Percentiles rank a stretch among this genome's conserved stretches.
These are phyloP conservation scores for Myocastor coypus DNA, from an alignment of 2,113 vertebrate species.

Conservation along the genomic window DNA sequence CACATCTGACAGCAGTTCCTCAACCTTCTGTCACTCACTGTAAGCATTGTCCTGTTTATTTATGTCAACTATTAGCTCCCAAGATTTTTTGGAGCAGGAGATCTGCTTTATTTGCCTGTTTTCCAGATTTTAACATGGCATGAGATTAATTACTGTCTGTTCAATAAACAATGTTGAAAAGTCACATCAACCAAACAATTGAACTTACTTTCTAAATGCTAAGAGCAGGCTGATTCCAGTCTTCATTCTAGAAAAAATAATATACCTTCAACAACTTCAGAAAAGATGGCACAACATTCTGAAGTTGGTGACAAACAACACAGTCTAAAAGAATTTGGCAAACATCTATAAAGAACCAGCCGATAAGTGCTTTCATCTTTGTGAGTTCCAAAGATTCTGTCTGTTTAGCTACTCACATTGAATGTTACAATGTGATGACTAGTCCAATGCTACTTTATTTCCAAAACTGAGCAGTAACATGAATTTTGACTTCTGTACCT, in stretches of 20 bases:
- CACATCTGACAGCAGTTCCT: background rate
- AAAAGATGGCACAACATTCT: background rate
- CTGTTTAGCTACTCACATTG: background rate
- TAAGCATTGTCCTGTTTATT: background rate
- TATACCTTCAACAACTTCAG: background rate
- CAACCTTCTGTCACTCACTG: background rate
- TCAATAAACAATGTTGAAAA: constrained; percentile 18
- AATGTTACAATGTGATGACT: background rate
- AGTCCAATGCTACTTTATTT: constrained; percentile 40
- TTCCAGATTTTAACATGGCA: background rate
- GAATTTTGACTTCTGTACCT: background rate
- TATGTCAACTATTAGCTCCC: background rate
- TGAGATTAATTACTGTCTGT: constrained; percentile 24
- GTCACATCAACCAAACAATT: background rate
- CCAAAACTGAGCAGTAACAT: constrained; percentile 20
- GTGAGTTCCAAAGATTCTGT: background rate
- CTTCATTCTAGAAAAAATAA: background rate
- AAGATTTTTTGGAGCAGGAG: constrained; percentile 2
- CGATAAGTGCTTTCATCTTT: background rate
- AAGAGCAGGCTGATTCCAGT: background rate
- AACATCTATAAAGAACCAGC: background rate
- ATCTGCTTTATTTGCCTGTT: constrained; percentile 25
- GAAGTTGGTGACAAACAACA: background rate
- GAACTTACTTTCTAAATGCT: background rate
- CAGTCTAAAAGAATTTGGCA: background rate